Evolutionary conservation across 1,140 invertebrate species (phyloP).

Genomic region (Habropoda laboriosa): DNA sequence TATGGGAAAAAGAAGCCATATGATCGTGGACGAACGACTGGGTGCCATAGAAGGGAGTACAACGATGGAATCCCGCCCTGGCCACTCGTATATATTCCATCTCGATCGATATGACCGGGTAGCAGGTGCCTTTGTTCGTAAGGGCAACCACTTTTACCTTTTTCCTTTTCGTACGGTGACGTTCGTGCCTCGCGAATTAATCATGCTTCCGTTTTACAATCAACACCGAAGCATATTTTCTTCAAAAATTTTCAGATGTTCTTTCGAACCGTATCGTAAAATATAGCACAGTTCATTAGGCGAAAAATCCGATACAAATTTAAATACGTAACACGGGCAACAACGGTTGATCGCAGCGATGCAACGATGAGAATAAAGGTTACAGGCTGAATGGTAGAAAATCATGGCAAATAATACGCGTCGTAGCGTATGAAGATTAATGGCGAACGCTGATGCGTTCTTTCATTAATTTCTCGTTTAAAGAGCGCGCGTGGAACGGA

Average conservation of each 20-base stretch:
- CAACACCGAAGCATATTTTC: no score
- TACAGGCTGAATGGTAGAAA: background rate
- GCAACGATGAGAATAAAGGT: background rate
- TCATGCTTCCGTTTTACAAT: no score
- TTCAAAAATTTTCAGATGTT: no score
- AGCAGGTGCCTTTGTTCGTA: conserved; percentile 41
- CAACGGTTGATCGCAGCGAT: background rate
- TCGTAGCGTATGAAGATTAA: conserved; percentile 19
- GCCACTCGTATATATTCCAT: conserved; percentile 46
- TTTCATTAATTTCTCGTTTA: conserved; percentile 37
- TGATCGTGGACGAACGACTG: conserved; percentile 35
- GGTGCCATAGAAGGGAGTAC: conserved; percentile 29
- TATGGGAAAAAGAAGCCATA: conserved; percentile 55
- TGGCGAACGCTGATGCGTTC: conserved; percentile 12
- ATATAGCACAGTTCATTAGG: background rate
- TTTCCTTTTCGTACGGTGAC: background rate
- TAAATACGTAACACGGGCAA: no score
- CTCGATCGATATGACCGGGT: conserved; percentile 62
- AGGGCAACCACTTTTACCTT: conserved; percentile 2
- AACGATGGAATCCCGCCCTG: conserved; percentile 49
- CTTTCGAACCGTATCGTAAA: no score
- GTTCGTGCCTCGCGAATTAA: background rate
- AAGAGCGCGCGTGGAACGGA: conserved; percentile 14
- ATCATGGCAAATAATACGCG: background rate
- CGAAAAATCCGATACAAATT: background rate